Evolutionary conservation across 2,797 vertebrate genomes (phyloP).

Genomic region (Petrocephalus sullivani): DNA sequence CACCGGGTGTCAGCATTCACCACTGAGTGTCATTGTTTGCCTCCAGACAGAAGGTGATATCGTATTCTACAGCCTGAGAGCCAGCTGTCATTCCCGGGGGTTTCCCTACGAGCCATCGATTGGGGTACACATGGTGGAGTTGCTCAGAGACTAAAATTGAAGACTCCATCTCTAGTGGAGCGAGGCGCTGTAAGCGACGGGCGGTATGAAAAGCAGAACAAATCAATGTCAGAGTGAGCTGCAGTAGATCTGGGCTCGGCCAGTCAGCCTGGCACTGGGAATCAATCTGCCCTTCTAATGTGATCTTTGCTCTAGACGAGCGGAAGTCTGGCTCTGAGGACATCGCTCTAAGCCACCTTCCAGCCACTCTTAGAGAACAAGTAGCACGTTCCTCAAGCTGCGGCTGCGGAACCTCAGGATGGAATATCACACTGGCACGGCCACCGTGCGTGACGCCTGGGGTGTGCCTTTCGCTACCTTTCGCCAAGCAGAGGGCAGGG

Average conservation of each 20-base stretch:
- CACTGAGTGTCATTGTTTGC: background rate
- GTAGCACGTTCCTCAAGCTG: background rate
- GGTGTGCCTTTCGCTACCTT: background rate
- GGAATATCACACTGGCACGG: background rate
- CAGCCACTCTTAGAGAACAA: background rate
- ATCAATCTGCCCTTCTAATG: slow-evolving; percentile 26
- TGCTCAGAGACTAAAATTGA: background rate
- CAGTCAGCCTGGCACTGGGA: background rate
- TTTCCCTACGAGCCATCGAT: background rate
- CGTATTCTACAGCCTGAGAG: background rate
- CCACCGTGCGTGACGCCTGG: background rate
- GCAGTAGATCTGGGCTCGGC: background rate
- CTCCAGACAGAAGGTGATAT: background rate
- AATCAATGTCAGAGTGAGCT: slow-evolving; percentile 13
- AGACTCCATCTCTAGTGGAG: background rate
- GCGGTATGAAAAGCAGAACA: background rate
- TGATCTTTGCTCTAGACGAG: slow-evolving; percentile 21
- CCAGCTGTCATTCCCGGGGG: background rate
- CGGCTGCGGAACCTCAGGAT: background rate
- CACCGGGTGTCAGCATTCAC: slow-evolving; percentile 21
- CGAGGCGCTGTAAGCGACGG: background rate
- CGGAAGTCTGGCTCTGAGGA: slow-evolving; percentile 5
- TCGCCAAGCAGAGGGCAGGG: background rate
- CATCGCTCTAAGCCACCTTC: background rate
- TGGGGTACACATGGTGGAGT: background rate